These are phyloP conservation scores for Myotis yumanensis DNA, from an alignment of 2,113 vertebrate species.

Conservation along the genomic window DNA sequence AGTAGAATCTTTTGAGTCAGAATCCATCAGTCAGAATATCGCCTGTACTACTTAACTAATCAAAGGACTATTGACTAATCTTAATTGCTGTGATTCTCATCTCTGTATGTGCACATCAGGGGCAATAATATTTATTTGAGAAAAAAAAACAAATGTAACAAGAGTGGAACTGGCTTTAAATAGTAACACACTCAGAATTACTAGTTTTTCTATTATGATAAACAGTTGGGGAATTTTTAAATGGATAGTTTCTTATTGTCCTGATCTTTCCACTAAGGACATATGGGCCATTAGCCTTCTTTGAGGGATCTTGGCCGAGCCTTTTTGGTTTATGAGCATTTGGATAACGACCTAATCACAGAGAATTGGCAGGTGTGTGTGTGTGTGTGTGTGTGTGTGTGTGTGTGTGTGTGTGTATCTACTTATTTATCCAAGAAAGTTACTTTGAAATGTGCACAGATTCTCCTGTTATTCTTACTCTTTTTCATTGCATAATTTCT, in stretches of 20 bases:
- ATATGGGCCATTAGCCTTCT: background rate
- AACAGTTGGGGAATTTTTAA: background rate
- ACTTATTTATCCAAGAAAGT: conserved; percentile 34
- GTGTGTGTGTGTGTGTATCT: too few species aligned
- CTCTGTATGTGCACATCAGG: background rate
- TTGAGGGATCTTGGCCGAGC: background rate
- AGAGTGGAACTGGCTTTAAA: background rate
- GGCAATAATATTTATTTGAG: background rate
- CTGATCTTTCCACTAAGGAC: conserved; percentile 30
- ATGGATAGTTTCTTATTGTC: background rate
- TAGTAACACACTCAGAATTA: background rate
- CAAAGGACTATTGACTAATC: background rate
- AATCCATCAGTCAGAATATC: background rate
- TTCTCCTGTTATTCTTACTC: conserved; percentile 19
- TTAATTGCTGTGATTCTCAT: background rate
- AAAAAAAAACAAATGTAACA: background rate
- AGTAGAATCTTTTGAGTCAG: background rate
- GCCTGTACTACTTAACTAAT: background rate
- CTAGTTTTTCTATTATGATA: background rate
- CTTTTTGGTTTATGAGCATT: background rate
- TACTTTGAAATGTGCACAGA: conserved; percentile 22
- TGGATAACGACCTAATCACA: background rate
- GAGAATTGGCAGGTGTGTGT: background rate
- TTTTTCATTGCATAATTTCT: conserved; percentile 61
- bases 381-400: too few species aligned